Conservation (phyloP, 1,140 invertebrate species). For the Meloidogyne hapla region DNA sequence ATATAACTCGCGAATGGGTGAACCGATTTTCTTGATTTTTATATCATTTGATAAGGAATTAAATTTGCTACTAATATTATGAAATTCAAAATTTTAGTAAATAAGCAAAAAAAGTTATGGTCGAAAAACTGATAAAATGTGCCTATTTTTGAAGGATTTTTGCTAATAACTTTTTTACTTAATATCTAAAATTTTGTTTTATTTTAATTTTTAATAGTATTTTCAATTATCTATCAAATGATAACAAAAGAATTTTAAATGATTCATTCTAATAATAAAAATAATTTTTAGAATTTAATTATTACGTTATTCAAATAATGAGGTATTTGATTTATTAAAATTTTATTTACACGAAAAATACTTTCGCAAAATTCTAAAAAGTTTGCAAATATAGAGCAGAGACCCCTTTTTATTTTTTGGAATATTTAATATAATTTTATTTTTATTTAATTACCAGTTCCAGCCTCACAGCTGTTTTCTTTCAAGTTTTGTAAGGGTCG, state of each 20-base stretch:
- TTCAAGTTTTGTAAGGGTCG: neutral
- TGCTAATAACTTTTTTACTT: no score
- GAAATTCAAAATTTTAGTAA: no score
- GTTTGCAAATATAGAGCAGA: neutral
- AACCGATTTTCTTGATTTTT: no score
- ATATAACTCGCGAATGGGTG: no score
- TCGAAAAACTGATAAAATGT: no score
- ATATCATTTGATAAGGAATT: no score
- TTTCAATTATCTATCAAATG: neutral
- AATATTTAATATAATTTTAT: neutral
- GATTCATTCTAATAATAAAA: neutral
- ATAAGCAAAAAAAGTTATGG: no score
- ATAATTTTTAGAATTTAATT: neutral
- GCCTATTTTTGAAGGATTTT: no score
- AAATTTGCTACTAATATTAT: no score
- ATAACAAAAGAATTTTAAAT: neutral
- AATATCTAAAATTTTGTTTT: no score
- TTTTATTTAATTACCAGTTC: neutral
- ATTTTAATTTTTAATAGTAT: no score
- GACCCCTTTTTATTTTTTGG: neutral
- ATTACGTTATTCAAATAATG: neutral
- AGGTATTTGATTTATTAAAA: neutral
- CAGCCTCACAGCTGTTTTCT: neutral
- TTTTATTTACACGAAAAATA: neutral
- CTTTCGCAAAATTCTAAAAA: neutral